phyloP scores from a whole-genome alignment of 2,888 invertebrate genomes.

The Caenorhabditis zanzibari region DNA sequence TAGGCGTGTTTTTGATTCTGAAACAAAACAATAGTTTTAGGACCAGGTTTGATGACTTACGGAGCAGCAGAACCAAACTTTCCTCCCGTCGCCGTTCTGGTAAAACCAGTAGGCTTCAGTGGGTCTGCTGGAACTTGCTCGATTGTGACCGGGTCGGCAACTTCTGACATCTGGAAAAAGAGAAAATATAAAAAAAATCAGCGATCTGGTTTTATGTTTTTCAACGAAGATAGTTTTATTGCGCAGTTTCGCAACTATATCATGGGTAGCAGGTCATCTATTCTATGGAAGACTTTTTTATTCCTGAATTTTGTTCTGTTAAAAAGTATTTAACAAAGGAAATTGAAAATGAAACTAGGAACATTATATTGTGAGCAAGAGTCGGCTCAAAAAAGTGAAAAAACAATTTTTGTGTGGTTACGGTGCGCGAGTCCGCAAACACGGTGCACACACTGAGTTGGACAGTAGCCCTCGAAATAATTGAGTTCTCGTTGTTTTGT shows the following conservation, averaged over 20 bases:
- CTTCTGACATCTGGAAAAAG: constrained; percentile 38
- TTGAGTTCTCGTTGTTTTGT: constrained; percentile 6
- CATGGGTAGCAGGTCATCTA: too few relatives aligned
- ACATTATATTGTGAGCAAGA: not conserved
- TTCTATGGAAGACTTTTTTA: too few relatives aligned
- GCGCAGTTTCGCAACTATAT: constrained; percentile 51
- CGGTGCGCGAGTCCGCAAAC: constrained; percentile 60
- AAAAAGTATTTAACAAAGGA: too few relatives aligned
- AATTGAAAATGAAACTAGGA: not conserved
- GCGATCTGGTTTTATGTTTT: not conserved
- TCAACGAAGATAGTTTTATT: constrained; percentile 8
- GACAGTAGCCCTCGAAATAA: constrained; percentile 36
- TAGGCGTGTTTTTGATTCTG: constrained; percentile 28
- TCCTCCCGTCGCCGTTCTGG: constrained; percentile 27
- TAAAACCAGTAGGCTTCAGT: constrained; percentile 32
- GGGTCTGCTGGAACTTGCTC: not conserved
- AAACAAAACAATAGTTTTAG: not conserved
- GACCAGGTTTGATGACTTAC: constrained; percentile 7
- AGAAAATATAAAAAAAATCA: not conserved
- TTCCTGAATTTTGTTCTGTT: too few relatives aligned
- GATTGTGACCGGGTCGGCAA: not conserved
- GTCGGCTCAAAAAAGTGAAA: not conserved
- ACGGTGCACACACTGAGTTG: constrained; percentile 13
- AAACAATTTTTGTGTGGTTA: not conserved
- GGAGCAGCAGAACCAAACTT: constrained; percentile 37